phyloP scores from a whole-genome alignment of 1,140 invertebrate species.

The Euura lappo region DNA sequence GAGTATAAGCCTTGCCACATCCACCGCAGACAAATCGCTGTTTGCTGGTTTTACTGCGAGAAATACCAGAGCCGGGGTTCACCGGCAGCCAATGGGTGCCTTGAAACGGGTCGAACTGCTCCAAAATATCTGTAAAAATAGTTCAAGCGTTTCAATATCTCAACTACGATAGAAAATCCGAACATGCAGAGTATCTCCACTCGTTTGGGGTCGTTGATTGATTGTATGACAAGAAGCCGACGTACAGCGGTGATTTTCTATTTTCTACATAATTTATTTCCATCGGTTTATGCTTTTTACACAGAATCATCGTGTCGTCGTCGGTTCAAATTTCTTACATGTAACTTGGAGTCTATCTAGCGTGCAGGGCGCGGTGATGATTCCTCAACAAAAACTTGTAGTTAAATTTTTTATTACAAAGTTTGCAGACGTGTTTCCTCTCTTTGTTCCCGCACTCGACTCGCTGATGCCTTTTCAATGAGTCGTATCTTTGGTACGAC shows the following conservation, averaged over 20 bases:
- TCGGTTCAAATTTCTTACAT: background rate
- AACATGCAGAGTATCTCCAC: too few relatives aligned
- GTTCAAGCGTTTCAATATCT: too few relatives aligned
- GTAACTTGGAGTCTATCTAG: background rate
- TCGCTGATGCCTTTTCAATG: constrained; percentile 51
- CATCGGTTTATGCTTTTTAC: too few relatives aligned
- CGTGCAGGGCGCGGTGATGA: background rate
- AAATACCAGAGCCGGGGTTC: background rate
- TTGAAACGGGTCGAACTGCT: background rate
- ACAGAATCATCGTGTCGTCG: too few relatives aligned
- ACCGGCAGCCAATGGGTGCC: background rate
- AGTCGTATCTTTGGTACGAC: constrained; percentile 57
- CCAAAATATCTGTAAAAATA: background rate
- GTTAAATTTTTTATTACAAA: constrained; percentile 44
- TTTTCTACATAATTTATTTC: too few relatives aligned
- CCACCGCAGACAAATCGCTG: constrained; percentile 36
- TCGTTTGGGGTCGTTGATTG: too few relatives aligned
- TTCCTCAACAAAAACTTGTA: background rate
- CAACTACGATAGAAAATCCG: too few relatives aligned
- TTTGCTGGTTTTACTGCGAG: background rate
- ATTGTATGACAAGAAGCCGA: too few relatives aligned
- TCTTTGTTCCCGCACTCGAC: constrained; percentile 53
- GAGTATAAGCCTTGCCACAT: constrained; percentile 43
- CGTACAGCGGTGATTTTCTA: too few relatives aligned
- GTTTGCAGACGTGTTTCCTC: constrained; percentile 46